Conservation (phyloP, 2,888 invertebrate genomes). For the Bombylius major region DNA sequence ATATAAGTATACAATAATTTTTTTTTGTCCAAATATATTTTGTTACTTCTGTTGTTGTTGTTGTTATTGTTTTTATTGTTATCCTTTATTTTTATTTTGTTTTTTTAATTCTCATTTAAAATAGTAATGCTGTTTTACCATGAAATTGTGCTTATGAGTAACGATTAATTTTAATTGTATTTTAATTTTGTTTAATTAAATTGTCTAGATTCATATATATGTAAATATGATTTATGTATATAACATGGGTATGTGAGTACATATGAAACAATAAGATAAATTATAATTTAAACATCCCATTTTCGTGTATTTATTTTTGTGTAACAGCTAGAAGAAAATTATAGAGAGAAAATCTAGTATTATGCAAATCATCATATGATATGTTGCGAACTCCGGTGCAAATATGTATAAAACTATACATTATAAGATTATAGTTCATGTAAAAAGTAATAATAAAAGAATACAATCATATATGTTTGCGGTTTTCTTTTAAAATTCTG, state of each 20-base stretch:
- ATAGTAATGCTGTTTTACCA: neutral
- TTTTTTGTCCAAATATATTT: too few relatives aligned
- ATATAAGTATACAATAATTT: too few relatives aligned
- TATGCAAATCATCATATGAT: too few relatives aligned
- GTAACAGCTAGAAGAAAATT: neutral
- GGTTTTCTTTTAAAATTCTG: too few relatives aligned
- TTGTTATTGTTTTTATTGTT: too few relatives aligned
- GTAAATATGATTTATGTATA: neutral
- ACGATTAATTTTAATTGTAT: conserved; percentile 1
- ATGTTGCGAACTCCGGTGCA: too few relatives aligned
- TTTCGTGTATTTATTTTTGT: neutral
- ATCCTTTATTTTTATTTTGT: too few relatives aligned
- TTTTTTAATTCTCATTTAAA: neutral
- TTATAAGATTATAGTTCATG: too few relatives aligned
- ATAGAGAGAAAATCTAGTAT: neutral
- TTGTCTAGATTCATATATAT: neutral
- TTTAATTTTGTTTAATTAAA: conserved; percentile 5
- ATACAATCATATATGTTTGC: neutral
- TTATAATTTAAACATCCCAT: neutral
- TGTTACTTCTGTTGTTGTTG: too few relatives aligned
- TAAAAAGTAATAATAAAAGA: neutral
- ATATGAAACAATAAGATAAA: neutral
- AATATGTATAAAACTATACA: too few relatives aligned
- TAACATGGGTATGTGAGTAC: neutral
- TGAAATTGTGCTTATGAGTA: neutral